Conservation (phyloP, 2,797 vertebrate species). For the Benthosema pterotum region DNA sequence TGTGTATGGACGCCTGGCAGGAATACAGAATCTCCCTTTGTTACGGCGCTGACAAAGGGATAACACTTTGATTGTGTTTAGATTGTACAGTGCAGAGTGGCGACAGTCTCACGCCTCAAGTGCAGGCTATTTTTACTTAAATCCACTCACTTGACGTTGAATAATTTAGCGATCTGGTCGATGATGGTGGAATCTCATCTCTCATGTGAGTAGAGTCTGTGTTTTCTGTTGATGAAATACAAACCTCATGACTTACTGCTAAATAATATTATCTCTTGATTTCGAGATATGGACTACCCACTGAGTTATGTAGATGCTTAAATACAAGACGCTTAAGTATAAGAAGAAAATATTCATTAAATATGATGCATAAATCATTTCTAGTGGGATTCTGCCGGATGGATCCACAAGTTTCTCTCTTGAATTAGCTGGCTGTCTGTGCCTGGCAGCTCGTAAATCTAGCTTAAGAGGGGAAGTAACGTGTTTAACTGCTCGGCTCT, state of each 20-base stretch:
- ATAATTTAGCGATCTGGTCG: constrained; percentile 63
- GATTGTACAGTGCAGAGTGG: constrained; percentile 5
- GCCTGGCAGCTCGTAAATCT: constrained; percentile 33
- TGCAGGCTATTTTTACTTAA: constrained; percentile 64
- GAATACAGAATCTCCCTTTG: constrained; percentile 22
- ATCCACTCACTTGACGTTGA: constrained; percentile 50
- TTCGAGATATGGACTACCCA: not conserved
- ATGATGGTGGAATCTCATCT: constrained; percentile 25
- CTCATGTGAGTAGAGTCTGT: constrained; percentile 7
- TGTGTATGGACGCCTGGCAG: constrained; percentile 6
- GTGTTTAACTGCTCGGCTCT: constrained; percentile 10
- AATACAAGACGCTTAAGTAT: too few species aligned
- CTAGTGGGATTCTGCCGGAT: too few species aligned
- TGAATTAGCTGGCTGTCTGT: not conserved
- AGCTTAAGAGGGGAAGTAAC: constrained; percentile 22
- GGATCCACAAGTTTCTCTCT: constrained; percentile 12
- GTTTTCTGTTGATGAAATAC: constrained; percentile 16
- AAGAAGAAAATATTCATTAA: not conserved
- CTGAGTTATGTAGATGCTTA: not conserved
- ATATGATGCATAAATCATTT: too few species aligned
- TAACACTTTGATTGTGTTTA: not conserved
- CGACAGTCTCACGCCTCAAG: not conserved
- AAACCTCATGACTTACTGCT: not conserved
- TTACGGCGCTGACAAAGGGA: not conserved
- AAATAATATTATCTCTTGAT: not conserved